phyloP scores from a whole-genome alignment of 1,140 invertebrate genomes.

The Microplitis mediator region DNA sequence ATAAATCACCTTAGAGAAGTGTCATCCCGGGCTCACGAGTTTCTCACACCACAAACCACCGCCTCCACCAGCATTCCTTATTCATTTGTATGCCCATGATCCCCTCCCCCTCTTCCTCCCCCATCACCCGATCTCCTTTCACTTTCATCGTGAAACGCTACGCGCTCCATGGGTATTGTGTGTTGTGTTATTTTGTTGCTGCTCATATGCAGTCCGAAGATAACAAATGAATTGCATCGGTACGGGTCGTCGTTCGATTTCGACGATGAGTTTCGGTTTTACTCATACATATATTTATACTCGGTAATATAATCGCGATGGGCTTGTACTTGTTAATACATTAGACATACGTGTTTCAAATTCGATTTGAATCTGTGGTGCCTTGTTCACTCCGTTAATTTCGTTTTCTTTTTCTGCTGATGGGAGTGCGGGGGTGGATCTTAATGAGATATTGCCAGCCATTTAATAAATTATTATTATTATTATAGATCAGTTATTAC shows the following conservation, averaged over 20 bases:
- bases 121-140: too few species aligned
- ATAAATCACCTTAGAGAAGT: constrained; percentile 53
- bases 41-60: constrained; percentile 29
- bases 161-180: too few species aligned
- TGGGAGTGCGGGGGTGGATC: too few species aligned
- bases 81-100: constrained; percentile 46
- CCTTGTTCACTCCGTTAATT: not conserved
- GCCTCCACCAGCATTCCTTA: constrained; percentile 44
- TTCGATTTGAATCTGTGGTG: too few species aligned
- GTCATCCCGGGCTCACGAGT: constrained; percentile 39
- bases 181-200: constrained; percentile 35
- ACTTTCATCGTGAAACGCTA: too few species aligned
- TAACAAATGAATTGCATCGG: constrained; percentile 23
- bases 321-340: too few species aligned
- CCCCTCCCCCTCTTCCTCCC: too few species aligned
- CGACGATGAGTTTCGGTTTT: constrained; percentile 26
- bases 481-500: too few species aligned
- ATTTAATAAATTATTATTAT: too few species aligned
- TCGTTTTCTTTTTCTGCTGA: constrained; percentile 4
- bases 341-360: too few species aligned
- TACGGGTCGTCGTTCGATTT: constrained; percentile 21
- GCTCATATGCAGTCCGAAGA: constrained; percentile 33
- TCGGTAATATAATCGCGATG: too few species aligned
- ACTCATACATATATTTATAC: constrained; percentile 2
- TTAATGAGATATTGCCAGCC: too few species aligned